Evolutionary conservation across 2,113 vertebrate genomes (phyloP).

Genomic region (Hystrix brachyura): DNA sequence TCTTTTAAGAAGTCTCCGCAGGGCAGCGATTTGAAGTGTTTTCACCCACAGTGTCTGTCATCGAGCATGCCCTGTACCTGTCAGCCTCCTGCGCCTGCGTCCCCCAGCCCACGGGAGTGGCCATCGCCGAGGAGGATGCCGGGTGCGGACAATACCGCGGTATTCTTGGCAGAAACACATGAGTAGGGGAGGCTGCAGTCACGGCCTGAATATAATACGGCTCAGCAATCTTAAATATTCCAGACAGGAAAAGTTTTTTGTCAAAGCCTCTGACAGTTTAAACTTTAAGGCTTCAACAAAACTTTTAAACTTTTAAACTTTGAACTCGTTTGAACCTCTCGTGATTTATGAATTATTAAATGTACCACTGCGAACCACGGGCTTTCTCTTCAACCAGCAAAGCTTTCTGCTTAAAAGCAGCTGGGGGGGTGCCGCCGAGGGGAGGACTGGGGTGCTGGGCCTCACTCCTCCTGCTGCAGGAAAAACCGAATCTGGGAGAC

Average conservation of each 20-base stretch:
- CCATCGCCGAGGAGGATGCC: neutral
- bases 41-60: slow-evolving; percentile 3
- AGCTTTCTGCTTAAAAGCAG: slow-evolving; percentile 89
- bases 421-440: slow-evolving; percentile 74
- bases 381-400: slow-evolving; percentile 88
- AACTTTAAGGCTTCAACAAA: slow-evolving; percentile 91
- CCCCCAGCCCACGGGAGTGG: slow-evolving; percentile 37
- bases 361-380: slow-evolving; percentile 89
- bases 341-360: slow-evolving; percentile 93
- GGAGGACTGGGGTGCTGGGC: slow-evolving; percentile 76
- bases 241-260: slow-evolving; percentile 91
- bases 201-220: slow-evolving; percentile 83
- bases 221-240: slow-evolving; percentile 90
- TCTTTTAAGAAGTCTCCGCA: slow-evolving; percentile 85
- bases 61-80: neutral
- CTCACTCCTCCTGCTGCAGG: slow-evolving; percentile 75
- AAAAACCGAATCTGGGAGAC: slow-evolving; percentile 83
- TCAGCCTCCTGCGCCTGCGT: neutral
- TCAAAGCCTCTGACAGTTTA: slow-evolving; percentile 91
- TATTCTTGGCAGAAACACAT: slow-evolving; percentile 76
- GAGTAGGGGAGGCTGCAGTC: slow-evolving; percentile 74
- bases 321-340: slow-evolving; percentile 91
- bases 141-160: neutral
- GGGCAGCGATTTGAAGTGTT: slow-evolving; percentile 58
- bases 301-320: slow-evolving; percentile 94